Base-by-base conservation (phyloP, 2,888 invertebrate species). In the Plagodis pulveraria region DNA sequence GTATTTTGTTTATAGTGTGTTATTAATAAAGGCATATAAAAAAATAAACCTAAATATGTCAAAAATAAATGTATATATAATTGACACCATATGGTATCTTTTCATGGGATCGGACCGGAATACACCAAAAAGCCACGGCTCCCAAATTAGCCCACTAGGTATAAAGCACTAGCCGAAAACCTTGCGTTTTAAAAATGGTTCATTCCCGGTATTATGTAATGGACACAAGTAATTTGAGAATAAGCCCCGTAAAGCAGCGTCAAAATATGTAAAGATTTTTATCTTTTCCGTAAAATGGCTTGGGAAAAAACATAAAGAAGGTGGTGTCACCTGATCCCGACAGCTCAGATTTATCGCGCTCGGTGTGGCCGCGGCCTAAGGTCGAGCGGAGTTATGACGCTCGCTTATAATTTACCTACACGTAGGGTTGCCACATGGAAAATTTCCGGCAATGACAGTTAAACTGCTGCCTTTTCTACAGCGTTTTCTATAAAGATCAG, bases 301-400 rank as follows among this genome's bases (percentile, higher is more conserved):
- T 93, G 93, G 91, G 93, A 93, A 93, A 93, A 93, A 93, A 93
- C 93, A 93, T 93, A 93, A 93, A 93, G 92, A 91, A 93, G 91
- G 89, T 86, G 89, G 91, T 92, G 93, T 93, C 93, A 93, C 93
- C 93, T 93, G 92, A 91, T 89, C 91, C 86, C 81, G 92, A 90
- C 91, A 89, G 87, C 70, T 69, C 72, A 73, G 90, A 92, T 91
- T 92, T 87, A 92, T 89, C 58, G 79, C 78, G 69, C 83, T 81
- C 86, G 80, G 89, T 91, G 91, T 91, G 90, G 87, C 91, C 91
- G 81, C 84, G 86, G 89, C 90, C 89, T 92, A 82, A 93, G 91
- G 87, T 86, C 86, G 84, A 77, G 71, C 78, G 77, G 80, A 87
- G 85, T 91, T 91, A 91, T 92, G 91, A 91, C 77, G 82, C 87